Evolutionary conservation across 1,140 invertebrate genomes (phyloP), one percentile per base, ranked within the genome.

Genomic region (Brachionus plicatilis): DNA sequence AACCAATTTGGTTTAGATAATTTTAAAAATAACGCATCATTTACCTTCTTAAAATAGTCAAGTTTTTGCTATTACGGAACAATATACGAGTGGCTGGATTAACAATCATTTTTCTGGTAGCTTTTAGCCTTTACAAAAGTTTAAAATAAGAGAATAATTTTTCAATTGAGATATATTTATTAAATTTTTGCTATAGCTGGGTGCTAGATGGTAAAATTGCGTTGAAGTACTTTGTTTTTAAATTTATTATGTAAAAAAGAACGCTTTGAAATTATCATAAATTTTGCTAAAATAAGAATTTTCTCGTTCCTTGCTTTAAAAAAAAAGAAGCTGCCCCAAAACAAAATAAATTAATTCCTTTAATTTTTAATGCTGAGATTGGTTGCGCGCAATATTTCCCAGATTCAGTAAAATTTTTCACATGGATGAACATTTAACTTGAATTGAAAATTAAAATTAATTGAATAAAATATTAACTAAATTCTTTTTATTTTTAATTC

Each of bases 251-350:
- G 68, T 72, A 72, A 43, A 43, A 72, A 43, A 43, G 37, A 72
- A 41, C 68, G 68, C 68, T 72, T 72, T 43, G n/a, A 72, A 72
- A 72, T 72, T 72, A 72, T n/a, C 68, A 72, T 72, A 43, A 43
- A 41, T 14, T 41, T 43, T 37, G 17, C 29, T 68, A n/a, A 14
- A 33, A 8, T 12, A 24, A 41, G 33, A 41, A 68, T 68, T 68
- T 29, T 65, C 27, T 33, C 24, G 33, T 33, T 29, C 41, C 33
- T 14, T 12, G 33, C 3, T 17, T 29, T 24, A 1, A 24, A 14
- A 33, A 68, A 68, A 33, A 11, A 68, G 17, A 11, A 68, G 17
- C 53, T 27, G 17, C n/a, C 53, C 20, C 8, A 9, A 3, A 56
- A 20, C 7, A 6, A 17, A 17, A 56, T 4, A n/a, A 20, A 47